phyloP scores from a whole-genome alignment of 23 tunicate genomes.

The Diplosoma virens region DNA sequence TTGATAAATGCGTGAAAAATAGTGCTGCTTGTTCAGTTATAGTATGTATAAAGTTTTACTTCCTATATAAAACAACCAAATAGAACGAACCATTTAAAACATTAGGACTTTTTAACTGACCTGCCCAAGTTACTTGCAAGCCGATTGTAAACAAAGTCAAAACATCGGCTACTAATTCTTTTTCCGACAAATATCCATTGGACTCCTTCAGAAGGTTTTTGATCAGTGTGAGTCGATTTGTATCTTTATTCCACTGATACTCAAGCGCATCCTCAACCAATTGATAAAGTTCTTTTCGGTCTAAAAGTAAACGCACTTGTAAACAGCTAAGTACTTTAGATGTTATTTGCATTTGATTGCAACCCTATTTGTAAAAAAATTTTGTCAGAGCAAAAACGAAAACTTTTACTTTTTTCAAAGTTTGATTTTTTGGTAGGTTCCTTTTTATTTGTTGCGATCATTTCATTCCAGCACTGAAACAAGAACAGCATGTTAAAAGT shows the following conservation, averaged over 20 bases:
- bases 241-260: conserved; percentile 19
- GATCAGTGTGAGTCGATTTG: neutral
- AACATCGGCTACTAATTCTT: conserved; percentile 55
- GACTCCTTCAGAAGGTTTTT: conserved; percentile 49
- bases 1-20: too few species aligned
- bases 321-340: too few species aligned
- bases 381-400: too few species aligned
- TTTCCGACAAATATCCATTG: conserved; percentile 12
- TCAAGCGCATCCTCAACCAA: conserved; percentile 67
- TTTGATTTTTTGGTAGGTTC: conserved; percentile 56
- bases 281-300: conserved; percentile 8
- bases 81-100: too few species aligned
- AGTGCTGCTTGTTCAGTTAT: too few species aligned
- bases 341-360: too few species aligned
- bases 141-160: conserved; percentile 67
- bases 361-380: too few species aligned
- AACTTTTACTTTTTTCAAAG: conserved; percentile 9
- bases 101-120: neutral
- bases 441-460: conserved; percentile 29
- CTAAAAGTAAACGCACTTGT: conserved; percentile 10
- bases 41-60: too few species aligned
- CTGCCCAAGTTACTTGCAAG: conserved; percentile 49
- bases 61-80: too few species aligned
- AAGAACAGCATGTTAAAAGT: neutral
- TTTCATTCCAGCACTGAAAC: conserved; percentile 50